Evolutionary conservation across 2,113 vertebrate species (phyloP).

Genomic region (Mobula hypostoma): DNA sequence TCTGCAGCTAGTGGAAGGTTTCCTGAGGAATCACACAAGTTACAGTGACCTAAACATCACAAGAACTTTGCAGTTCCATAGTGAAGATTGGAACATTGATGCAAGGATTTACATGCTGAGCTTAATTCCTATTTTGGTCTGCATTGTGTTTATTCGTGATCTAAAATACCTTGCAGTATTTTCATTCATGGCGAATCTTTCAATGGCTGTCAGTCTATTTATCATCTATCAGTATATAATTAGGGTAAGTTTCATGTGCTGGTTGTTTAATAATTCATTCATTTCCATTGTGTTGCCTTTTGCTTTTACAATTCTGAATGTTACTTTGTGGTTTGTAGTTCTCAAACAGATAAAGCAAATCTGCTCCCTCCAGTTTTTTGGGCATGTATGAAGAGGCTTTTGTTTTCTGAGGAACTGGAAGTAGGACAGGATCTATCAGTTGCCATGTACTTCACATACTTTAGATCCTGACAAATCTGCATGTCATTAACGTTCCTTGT

Average conservation of each 20-base stretch:
- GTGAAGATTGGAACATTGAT: constrained; percentile 58
- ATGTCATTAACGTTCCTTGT: neutral
- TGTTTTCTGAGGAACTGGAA: neutral
- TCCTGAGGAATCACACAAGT: constrained; percentile 48
- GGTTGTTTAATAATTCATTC: too few species aligned
- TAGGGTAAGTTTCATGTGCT: constrained; percentile 54
- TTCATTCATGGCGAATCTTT: constrained; percentile 68
- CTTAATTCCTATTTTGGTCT: constrained; percentile 69
- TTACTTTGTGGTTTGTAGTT: neutral
- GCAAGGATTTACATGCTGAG: constrained; percentile 72
- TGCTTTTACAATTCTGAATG: too few species aligned
- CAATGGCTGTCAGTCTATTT: constrained; percentile 73
- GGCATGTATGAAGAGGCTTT: neutral
- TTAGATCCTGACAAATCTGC: neutral
- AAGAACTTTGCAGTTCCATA: neutral
- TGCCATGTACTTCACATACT: too few species aligned
- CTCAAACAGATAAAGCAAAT: neutral
- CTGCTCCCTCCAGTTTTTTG: neutral
- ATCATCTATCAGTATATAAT: constrained; percentile 74
- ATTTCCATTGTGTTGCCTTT: neutral
- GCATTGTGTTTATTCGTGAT: constrained; percentile 73
- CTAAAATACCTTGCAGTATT: constrained; percentile 72
- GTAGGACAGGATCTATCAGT: too few species aligned
- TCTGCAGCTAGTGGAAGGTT: constrained; percentile 67
- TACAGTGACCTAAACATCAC: constrained; percentile 46